Percentiles rank a stretch among this genome's conserved stretches.
These are phyloP conservation scores for Scaeva pyrastri DNA, from an alignment of 2,888 invertebrate genomes.

Conservation along the genomic window DNA sequence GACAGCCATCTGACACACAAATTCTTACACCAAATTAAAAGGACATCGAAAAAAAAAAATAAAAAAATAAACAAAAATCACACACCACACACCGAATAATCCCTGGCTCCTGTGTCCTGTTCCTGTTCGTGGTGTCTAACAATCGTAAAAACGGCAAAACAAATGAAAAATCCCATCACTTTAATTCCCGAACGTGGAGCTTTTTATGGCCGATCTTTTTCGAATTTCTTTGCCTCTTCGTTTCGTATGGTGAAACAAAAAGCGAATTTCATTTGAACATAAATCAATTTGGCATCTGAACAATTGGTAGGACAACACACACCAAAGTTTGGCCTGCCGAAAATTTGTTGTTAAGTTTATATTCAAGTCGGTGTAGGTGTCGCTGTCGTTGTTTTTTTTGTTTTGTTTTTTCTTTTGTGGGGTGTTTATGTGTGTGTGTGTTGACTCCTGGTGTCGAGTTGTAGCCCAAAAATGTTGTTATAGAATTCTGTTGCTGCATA, in stretches of 20 bases:
- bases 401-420: no score
- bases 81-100: not conserved
- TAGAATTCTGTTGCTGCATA: conserved; percentile 44
- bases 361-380: conserved; percentile 26
- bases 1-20: conserved; percentile 28
- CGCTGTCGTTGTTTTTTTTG: no score
- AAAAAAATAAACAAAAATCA: not conserved
- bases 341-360: conserved; percentile 37
- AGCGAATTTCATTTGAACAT: conserved; percentile 71
- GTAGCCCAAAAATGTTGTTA: conserved; percentile 37
- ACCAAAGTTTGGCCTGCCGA: not conserved
- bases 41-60: not conserved
- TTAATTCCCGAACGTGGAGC: conserved; percentile 39
- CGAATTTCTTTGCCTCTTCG: conserved; percentile 58
- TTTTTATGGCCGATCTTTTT: conserved; percentile 63
- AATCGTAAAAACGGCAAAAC: conserved; percentile 4
- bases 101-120: not conserved
- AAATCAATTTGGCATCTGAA: conserved; percentile 67
- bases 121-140: no score
- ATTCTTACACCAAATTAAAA: conserved; percentile 30
- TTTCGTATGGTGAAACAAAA: conserved; percentile 44
- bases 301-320: conserved; percentile 46
- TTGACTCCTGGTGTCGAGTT: not conserved
- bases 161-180: conserved; percentile 17
- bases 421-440: not conserved